Evolutionary conservation across 2,888 invertebrate species (phyloP).

Genomic region (Liposcelis brunnea): DNA sequence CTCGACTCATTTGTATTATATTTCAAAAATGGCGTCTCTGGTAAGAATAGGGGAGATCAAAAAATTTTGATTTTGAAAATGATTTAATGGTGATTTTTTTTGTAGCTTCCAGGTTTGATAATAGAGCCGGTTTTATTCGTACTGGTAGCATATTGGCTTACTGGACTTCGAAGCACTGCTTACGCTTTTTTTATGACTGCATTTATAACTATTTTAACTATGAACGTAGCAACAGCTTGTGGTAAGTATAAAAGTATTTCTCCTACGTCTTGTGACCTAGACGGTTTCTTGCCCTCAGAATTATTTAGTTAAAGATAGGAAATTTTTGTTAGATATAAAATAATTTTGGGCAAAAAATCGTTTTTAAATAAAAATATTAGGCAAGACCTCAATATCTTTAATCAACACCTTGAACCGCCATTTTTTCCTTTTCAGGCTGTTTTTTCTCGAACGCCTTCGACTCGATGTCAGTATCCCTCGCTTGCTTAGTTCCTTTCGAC

Average conservation of each 20-base stretch:
- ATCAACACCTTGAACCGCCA: not conserved
- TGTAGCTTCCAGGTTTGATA: conserved; percentile 66
- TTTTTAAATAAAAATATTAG: not conserved
- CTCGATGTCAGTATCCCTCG: conserved; percentile 61
- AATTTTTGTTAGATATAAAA: too few species aligned
- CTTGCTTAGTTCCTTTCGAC: conserved; percentile 72
- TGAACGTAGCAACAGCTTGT: conserved; percentile 75
- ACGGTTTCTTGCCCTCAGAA: too few species aligned
- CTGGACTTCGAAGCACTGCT: conserved; percentile 50
- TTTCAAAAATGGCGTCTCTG: conserved; percentile 61
- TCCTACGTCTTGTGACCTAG: too few species aligned
- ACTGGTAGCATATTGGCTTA: conserved; percentile 69
- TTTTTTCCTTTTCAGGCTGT: conserved; percentile 36
- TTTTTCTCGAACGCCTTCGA: conserved; percentile 75
- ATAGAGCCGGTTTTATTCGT: conserved; percentile 70
- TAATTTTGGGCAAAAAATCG: too few species aligned
- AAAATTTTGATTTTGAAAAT: not conserved
- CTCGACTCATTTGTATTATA: conserved; percentile 58
- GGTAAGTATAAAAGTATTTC: conserved; percentile 36
- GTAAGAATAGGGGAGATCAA: conserved; percentile 39
- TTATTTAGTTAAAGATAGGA: too few species aligned
- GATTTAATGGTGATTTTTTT: conserved; percentile 15
- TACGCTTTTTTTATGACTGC: conserved; percentile 54
- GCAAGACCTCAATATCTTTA: not conserved
- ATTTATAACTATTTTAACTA: conserved; percentile 52